Conservation (phyloP, 53 echinoderm and acorn worm genomes). For the Pentamera pediparva region DNA sequence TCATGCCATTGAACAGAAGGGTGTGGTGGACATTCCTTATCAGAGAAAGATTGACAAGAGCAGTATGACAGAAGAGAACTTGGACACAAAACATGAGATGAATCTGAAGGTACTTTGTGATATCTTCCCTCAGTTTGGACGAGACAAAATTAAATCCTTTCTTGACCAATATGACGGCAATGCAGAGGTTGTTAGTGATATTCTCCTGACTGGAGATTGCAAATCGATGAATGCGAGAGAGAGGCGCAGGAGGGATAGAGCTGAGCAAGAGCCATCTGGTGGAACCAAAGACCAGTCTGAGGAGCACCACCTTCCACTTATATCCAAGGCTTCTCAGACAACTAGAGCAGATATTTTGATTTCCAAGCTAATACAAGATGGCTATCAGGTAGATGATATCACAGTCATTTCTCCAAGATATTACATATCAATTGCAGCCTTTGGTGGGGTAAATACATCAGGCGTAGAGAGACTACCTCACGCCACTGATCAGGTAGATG, state of each 20-base stretch:
- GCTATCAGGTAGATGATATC: neutral
- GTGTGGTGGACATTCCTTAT: constrained; percentile 27
- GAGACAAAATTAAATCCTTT: neutral
- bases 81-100: neutral
- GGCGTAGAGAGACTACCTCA: neutral
- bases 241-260: neutral
- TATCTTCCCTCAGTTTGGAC: constrained; percentile 23
- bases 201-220: neutral
- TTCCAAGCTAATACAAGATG: neutral
- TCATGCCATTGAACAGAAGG: too few relatives aligned
- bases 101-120: constrained; percentile 21
- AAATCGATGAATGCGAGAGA: neutral
- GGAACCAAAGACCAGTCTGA: neutral
- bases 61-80: constrained; percentile 64
- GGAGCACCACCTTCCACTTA: neutral
- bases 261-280: too few relatives aligned
- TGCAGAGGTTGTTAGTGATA: neutral
- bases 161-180: constrained; percentile 6
- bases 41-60: constrained; percentile 64
- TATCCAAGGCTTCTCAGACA: neutral
- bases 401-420: neutral
- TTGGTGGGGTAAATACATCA: neutral
- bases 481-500: neutral
- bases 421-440: neutral
- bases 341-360: neutral